Conservation (phyloP, 2,113 vertebrate species). For the Sinocyclocheilus rhinocerous region DNA sequence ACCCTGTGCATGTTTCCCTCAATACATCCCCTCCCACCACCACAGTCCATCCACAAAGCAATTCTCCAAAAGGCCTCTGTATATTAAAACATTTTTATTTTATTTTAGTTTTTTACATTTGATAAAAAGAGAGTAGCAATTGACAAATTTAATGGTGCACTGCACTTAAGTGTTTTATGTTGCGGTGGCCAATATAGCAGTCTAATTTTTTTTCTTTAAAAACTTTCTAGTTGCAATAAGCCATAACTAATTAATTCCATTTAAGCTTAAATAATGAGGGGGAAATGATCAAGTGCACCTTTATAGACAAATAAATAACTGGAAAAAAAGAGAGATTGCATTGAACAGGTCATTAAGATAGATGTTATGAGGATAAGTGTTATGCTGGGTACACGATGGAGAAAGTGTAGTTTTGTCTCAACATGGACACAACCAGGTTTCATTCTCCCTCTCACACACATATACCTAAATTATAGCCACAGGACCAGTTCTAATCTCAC, state of each 20-base stretch:
- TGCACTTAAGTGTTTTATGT: no score
- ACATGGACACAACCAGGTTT: not conserved
- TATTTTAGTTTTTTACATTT: no score
- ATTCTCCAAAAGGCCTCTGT: slow-evolving; percentile 66
- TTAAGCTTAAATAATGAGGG: not conserved
- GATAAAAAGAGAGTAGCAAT: no score
- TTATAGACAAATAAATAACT: not conserved
- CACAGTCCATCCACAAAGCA: slow-evolving; percentile 66
- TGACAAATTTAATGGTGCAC: no score
- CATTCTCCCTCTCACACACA: not conserved
- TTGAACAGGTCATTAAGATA: not conserved
- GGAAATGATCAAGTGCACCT: not conserved
- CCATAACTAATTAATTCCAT: not conserved
- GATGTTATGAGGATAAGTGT: no score
- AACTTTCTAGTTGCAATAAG: not conserved
- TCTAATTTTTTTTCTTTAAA: no score
- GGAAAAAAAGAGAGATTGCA: not conserved
- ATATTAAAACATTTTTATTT: no score
- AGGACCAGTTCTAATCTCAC: slow-evolving; percentile 25
- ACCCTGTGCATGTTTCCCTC: slow-evolving; percentile 67
- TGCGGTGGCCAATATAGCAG: not conserved
- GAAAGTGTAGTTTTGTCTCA: no score
- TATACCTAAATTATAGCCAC: slow-evolving; percentile 1
- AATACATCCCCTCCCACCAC: slow-evolving; percentile 66
- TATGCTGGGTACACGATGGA: no score